Evolutionary conservation across 2,113 vertebrate genomes (phyloP), one percentile per base, ranked within the genome.

Genomic region (Todiramphus chloris): DNA sequence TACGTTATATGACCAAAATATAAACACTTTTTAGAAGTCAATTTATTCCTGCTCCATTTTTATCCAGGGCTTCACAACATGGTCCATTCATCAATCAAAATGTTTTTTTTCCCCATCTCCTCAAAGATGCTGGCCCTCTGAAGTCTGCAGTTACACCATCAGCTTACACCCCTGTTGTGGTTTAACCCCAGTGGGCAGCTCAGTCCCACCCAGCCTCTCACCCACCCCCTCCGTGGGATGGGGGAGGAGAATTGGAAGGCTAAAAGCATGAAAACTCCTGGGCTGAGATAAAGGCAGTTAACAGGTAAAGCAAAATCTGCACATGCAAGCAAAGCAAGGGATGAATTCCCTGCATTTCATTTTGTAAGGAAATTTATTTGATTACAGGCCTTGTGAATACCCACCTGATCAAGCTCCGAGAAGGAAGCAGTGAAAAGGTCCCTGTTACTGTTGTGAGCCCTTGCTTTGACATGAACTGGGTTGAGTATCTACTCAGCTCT

Each of bases 161-260:
- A n/a, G 48, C 20, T 28, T 33, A 28, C 1, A 8, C 8, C 46
- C 53, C 37, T 19, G 20, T 8, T 28, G 14, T 30, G 8, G 30
- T 53, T 55, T 53, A 27, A 43, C 10, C 19, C 7, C 4, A 2
- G 59, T 9, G 2, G 17, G 60, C 55, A 60, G 55, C 66, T 46
- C 50, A 10, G 39, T 20, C n/a, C 20, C 53, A 39, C 31, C 3
- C 16, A 75, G 69, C 55, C 3, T 5, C 75, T 51, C 1, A 0
- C 50, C 33, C 17, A 11, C 27, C 5, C 35, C 21, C 18, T 16
- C 30, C 6, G 0, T 9, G 28, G 43, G 33, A 73, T 10, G 39
- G 58, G 60, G 25, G 25, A 23, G 60, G 48, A 46, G 23, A 18
- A 27, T 5, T 4, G 1, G 43, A 28, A 64, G 25, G 41, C 27